phyloP scores from a whole-genome alignment of 2,113 vertebrate species.

The Tenebrosternarchus preto region DNA sequence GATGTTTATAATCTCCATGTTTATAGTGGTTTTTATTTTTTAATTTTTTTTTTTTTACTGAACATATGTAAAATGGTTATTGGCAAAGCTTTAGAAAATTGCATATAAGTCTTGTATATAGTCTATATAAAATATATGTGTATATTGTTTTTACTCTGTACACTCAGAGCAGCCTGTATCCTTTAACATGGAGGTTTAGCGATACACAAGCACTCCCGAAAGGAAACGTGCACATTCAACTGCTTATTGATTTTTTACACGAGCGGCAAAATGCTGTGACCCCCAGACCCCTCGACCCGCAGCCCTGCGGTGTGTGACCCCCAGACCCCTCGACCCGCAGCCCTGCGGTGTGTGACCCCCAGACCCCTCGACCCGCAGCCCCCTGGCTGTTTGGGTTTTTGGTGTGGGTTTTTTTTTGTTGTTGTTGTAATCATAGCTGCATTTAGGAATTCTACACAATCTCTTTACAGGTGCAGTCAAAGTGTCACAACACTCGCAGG shows the following conservation, averaged over 20 bases:
- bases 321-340: not conserved
- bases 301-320: conserved; percentile 5
- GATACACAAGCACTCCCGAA: conserved; percentile 43
- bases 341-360: not conserved
- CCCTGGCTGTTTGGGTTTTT: too few species aligned
- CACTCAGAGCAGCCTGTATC: conserved; percentile 60
- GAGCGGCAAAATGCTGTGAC: conserved; percentile 31
- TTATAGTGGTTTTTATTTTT: conserved; percentile 8
- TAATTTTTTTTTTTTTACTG: conserved; percentile 47
- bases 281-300: not conserved
- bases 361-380: not conserved
- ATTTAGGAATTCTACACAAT: not conserved
- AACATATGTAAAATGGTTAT: conserved; percentile 52
- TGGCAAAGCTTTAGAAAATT: conserved; percentile 62
- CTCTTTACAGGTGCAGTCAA: not conserved
- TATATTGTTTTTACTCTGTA: conserved; percentile 61
- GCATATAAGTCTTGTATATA: conserved; percentile 63
- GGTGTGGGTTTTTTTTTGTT: not conserved
- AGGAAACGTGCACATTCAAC: conserved; percentile 14
- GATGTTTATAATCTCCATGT: conserved; percentile 40
- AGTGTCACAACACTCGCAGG: not conserved
- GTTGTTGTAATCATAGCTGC: conserved; percentile 14
- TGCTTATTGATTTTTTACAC: conserved; percentile 15
- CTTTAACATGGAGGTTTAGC: conserved; percentile 56
- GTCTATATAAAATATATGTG: conserved; percentile 72